Conservation (phyloP, 2,888 invertebrate genomes). For the Drosophila neutralis region DNA sequence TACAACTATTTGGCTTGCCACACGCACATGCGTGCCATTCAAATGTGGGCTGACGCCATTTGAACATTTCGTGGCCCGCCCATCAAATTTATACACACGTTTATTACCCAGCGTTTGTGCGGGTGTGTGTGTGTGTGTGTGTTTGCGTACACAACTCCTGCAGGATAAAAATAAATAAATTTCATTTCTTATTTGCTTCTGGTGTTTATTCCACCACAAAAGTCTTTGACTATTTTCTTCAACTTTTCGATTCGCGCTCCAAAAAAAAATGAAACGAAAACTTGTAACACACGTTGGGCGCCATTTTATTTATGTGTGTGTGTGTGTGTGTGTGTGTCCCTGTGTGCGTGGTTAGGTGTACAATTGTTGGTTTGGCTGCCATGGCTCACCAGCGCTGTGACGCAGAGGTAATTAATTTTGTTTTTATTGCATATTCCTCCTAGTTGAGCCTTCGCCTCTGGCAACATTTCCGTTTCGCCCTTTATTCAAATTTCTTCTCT, state of each 20-base stretch:
- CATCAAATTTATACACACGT: slow-evolving; percentile 68
- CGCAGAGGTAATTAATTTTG: slow-evolving; percentile 70
- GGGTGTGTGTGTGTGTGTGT: slow-evolving; percentile 11
- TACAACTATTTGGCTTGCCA: slow-evolving; percentile 65
- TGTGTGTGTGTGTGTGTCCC: neutral
- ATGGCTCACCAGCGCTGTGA: slow-evolving; percentile 26
- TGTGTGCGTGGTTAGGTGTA: slow-evolving; percentile 1
- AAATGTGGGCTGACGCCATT: slow-evolving; percentile 80
- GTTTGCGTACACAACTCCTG: slow-evolving; percentile 30
- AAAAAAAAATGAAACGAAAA: slow-evolving; percentile 24
- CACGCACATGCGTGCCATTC: slow-evolving; percentile 79
- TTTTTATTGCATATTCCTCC: slow-evolving; percentile 73
- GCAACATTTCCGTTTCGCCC: slow-evolving; percentile 32
- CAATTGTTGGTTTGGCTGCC: slow-evolving; percentile 4
- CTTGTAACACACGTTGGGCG: slow-evolving; percentile 36
- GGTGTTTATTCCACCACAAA: slow-evolving; percentile 23
- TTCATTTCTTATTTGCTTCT: slow-evolving; percentile 52
- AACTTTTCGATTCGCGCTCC: slow-evolving; percentile 41
- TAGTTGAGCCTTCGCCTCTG: slow-evolving; percentile 30
- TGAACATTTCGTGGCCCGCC: slow-evolving; percentile 45
- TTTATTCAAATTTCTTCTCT: slow-evolving; percentile 46
- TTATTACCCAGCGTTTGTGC: slow-evolving; percentile 50
- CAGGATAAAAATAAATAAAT: slow-evolving; percentile 47
- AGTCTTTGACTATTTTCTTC: slow-evolving; percentile 32
- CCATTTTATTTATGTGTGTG: neutral